phyloP scores from a whole-genome alignment of 2,797 vertebrate genomes.

The Onychomys arenicola region DNA sequence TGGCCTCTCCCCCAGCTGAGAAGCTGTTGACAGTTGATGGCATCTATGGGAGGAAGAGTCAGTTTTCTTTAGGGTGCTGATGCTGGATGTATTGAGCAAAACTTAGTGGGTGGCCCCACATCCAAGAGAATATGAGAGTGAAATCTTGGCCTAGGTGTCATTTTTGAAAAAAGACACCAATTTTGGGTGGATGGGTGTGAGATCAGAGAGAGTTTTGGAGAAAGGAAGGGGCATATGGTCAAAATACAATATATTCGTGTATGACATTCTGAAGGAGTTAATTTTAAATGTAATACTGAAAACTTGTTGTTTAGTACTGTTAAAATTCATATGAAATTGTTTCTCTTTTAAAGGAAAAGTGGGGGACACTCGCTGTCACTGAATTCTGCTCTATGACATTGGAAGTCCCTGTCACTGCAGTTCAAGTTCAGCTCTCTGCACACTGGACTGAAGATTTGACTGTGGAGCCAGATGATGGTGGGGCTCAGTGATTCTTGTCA shows the following conservation, averaged over 20 bases:
- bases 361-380: background rate
- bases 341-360: background rate
- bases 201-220: background rate
- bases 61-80: background rate
- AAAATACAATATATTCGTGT: background rate
- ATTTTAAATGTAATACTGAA: background rate
- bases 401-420: background rate
- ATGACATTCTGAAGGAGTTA: background rate
- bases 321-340: background rate
- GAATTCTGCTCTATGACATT: background rate
- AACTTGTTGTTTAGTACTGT: background rate
- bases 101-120: background rate
- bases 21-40: background rate
- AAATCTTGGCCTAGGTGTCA: no score
- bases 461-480: background rate
- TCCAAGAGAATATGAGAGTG: background rate
- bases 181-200: background rate
- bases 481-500: background rate
- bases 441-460: background rate
- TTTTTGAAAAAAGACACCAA: background rate
- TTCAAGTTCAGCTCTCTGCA: background rate
- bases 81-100: background rate
- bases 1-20: background rate
- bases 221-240: background rate
- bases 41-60: background rate